Evolutionary conservation across 1,140 invertebrate species (phyloP).

Genomic region (Zophobas atratus): DNA sequence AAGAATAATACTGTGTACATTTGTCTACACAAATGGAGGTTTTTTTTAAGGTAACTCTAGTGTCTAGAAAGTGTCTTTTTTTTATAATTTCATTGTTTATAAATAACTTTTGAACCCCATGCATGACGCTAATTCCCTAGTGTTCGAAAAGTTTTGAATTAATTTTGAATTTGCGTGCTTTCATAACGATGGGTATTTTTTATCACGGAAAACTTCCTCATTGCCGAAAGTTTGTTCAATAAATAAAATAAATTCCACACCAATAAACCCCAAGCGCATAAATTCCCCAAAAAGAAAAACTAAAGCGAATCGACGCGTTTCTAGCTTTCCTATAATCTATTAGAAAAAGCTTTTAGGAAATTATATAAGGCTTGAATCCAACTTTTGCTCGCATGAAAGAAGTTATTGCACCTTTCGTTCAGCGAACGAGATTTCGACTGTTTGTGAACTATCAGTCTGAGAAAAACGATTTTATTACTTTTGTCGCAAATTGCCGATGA

Average conservation of each 20-base stretch:
- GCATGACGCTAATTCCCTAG: neutral
- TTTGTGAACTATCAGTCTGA: neutral
- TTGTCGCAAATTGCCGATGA: slow-evolving; percentile 6
- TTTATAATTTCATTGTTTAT: too few species aligned
- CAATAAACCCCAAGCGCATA: neutral
- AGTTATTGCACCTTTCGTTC: neutral
- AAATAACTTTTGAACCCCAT: too few species aligned
- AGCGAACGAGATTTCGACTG: neutral
- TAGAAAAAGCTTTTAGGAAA: slow-evolving; percentile 25
- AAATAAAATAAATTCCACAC: slow-evolving; percentile 25
- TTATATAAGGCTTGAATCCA: slow-evolving; percentile 5
- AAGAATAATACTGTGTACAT: too few species aligned
- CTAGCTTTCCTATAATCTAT: slow-evolving; percentile 25
- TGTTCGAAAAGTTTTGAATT: neutral
- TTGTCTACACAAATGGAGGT: too few species aligned
- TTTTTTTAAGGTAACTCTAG: too few species aligned
- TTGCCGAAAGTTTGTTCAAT: slow-evolving; percentile 3
- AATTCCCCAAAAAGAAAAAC: neutral
- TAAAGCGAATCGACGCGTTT: neutral
- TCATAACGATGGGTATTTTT: neutral
- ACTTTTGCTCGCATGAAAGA: neutral
- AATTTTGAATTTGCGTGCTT: neutral
- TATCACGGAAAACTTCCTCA: neutral
- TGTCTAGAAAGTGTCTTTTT: too few species aligned
- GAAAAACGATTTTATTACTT: slow-evolving; percentile 24